Base-by-base conservation (phyloP, 2,888 invertebrate genomes). In the Seira musarum region DNA sequence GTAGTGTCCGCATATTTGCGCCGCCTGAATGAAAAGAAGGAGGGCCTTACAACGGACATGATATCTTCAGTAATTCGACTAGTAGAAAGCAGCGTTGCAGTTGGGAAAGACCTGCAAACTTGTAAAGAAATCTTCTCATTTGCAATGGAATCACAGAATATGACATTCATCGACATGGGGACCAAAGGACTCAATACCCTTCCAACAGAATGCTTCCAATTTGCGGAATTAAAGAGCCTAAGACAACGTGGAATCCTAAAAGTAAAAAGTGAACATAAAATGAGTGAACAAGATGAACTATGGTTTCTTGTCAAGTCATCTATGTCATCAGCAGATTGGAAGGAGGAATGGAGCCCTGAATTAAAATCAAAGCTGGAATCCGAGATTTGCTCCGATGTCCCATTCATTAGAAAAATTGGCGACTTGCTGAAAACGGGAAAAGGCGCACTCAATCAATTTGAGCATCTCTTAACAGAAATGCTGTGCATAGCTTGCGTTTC, bases 41-140 rank as follows among this genome's bases (percentile, higher is more conserved):
- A 13, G 8, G 30, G 10, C 2, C 10, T n/a, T 5, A 25, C 35
- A 30, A n/a, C 66, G 3, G 35, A 66, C 19, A 15, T 17, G n/a
- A 2, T 66, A n/a, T 66, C 66, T 5, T 66, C 68, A 6, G 35
- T 68, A n/a, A 21, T 68, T n/a, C n/a, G 68, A 49, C 46, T 68
- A 2, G 2, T 49, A 19, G 8, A 49, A 13, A 19, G 35, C 10
- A n/a, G 19, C n/a, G 3, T 10, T 19, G 24, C n/a, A 15, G 25
- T 15, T 21, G 5, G 22, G n/a, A 21, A 68, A 49, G 22, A 21
- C 10, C 19, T 68, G 17, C 21, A 68, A 19, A 5, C 22, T 35
- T 68, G 49, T 21, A 22, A 19, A 17, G 3, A 15, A 13, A 21
- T n/a, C 15, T 35, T 35, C 30, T 6, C n/a, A 19, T 15, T 35